These are phyloP conservation scores for Dasypus novemcinctus DNA, from an alignment of 2,113 vertebrate species.

Conservation along the genomic window DNA sequence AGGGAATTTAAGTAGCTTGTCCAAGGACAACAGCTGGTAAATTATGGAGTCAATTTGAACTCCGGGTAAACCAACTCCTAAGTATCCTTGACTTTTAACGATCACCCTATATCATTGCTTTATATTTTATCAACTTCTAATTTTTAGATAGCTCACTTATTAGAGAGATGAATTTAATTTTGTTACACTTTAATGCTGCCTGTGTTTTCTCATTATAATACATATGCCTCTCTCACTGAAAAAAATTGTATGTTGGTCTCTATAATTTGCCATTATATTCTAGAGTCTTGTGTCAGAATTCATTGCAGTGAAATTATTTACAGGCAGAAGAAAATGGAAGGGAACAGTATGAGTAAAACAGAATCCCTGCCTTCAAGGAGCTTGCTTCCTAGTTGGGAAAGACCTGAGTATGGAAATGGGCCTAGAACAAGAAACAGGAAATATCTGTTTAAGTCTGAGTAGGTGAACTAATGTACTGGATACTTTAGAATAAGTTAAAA, in stretches of 20 bases:
- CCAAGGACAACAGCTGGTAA: neutral
- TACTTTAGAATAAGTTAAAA: slow-evolving; percentile 29
- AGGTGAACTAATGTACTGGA: neutral
- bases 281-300: slow-evolving; percentile 12
- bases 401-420: neutral
- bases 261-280: neutral
- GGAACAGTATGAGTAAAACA: neutral
- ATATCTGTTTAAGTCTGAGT: neutral
- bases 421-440: neutral
- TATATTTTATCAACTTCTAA: neutral
- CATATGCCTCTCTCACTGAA: neutral
- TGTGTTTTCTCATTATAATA: neutral
- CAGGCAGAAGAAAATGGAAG: neutral
- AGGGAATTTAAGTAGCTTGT: slow-evolving; percentile 11
- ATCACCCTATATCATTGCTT: neutral
- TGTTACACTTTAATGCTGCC: neutral
- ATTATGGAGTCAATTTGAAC: slow-evolving; percentile 12
- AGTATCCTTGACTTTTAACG: neutral
- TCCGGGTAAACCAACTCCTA: neutral
- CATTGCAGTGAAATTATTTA: slow-evolving; percentile 23
- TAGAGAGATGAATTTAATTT: neutral
- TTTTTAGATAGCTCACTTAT: neutral
- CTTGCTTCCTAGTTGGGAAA: slow-evolving; percentile 17
- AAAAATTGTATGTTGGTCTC: neutral
- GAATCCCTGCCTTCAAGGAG: neutral